A percentile compares a stretch with the other conserved stretches of the same genome.
phyloP scores from a whole-genome alignment of 1,140 invertebrate genomes.

The Drusus annulatus region DNA sequence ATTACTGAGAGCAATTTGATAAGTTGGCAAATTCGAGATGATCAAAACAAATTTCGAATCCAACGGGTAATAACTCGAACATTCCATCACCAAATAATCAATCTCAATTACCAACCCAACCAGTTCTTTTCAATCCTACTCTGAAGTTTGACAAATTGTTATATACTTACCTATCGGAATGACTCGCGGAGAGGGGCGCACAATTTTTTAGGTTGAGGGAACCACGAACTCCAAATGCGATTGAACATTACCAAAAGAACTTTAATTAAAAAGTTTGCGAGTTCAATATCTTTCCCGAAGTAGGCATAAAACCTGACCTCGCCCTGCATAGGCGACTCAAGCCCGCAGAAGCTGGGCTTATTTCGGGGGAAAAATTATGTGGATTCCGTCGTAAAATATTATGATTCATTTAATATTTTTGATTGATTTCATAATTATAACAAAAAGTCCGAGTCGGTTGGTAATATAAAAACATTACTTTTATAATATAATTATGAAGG shows the following conservation, averaged over 20 bases:
- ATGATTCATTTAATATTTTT: slow-evolving; percentile 7
- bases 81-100: slow-evolving; percentile 2
- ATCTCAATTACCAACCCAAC: slow-evolving; percentile 22
- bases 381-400: slow-evolving; percentile 22
- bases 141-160: slow-evolving; percentile 25
- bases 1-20: too few species aligned
- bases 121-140: slow-evolving; percentile 19
- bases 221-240: slow-evolving; percentile 33
- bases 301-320: slow-evolving; percentile 40
- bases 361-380: not conserved
- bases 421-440: too few species aligned
- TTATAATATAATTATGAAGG: too few species aligned
- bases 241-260: slow-evolving; percentile 39
- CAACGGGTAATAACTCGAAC: not conserved
- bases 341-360: slow-evolving; percentile 11
- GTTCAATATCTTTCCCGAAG: slow-evolving; percentile 33
- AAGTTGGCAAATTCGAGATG: too few species aligned
- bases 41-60: too few species aligned
- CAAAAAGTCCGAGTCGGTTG: too few species aligned
- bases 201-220: slow-evolving; percentile 13
- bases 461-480: too few species aligned
- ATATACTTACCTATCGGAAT: slow-evolving; percentile 14
- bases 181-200: not conserved
- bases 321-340: slow-evolving; percentile 22
- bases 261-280: slow-evolving; percentile 42